Evolutionary conservation across 2,797 vertebrate species (phyloP).

Genomic region (Crax fasciolata): DNA sequence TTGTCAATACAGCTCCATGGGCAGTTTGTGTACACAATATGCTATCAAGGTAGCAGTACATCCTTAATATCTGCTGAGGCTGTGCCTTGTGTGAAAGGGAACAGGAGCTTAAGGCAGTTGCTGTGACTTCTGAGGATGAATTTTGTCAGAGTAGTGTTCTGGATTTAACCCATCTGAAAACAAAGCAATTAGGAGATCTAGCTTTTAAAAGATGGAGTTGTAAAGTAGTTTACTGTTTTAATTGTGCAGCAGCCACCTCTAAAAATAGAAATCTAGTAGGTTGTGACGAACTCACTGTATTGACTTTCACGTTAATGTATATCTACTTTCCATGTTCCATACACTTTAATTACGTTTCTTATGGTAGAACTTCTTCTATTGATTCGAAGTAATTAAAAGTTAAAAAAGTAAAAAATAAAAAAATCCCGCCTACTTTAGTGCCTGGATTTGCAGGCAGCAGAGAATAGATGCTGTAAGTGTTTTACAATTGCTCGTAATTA

Average conservation of each 20-base stretch:
- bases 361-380: neutral
- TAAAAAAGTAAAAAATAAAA: neutral
- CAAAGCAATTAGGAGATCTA: neutral
- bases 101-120: rapidly evolving
- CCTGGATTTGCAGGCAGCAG: slow-evolving; percentile 20
- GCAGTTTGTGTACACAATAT: rapidly evolving
- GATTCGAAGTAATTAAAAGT: neutral
- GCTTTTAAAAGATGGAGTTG: neutral
- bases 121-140: neutral
- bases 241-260: neutral
- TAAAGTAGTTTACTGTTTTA: neutral
- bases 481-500: slow-evolving; percentile 70
- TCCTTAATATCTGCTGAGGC: neutral
- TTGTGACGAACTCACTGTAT: rapidly evolving
- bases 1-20: neutral
- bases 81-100: neutral
- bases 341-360: neutral
- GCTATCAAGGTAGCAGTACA: rapidly evolving
- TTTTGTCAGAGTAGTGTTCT: neutral
- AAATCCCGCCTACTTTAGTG: neutral
- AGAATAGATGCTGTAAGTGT: slow-evolving; percentile 33
- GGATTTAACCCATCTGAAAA: neutral
- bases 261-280: neutral
- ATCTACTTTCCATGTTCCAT: neutral
- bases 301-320: neutral